phyloP scores from a whole-genome alignment of 2,888 invertebrate genomes.

The Tachina fera region DNA sequence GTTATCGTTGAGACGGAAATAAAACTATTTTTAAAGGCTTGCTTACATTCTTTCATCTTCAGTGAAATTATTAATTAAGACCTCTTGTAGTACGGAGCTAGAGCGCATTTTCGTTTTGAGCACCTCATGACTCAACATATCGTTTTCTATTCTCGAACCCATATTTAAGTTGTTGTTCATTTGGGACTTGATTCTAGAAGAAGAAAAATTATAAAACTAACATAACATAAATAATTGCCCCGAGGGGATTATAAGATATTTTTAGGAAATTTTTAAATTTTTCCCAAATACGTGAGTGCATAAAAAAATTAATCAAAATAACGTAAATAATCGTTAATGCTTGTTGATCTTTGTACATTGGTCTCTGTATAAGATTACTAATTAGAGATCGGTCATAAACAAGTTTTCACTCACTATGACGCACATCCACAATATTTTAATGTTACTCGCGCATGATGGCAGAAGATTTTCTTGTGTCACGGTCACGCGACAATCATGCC shows the following conservation, averaged over 20 bases:
- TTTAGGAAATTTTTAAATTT: no score
- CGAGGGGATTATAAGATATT: background rate
- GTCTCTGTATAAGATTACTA: no score
- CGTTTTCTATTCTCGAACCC: constrained; percentile 76
- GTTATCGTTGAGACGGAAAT: background rate
- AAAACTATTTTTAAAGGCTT: background rate
- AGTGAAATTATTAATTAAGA: constrained; percentile 78
- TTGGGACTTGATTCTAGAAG: constrained; percentile 78
- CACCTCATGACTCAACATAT: constrained; percentile 75
- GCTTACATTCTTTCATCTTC: constrained; percentile 77
- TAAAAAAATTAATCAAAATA: no score
- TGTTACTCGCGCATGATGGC: no score
- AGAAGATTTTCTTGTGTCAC: no score
- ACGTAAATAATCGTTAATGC: no score
- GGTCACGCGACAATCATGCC: no score
- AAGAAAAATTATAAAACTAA: background rate
- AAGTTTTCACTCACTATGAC: no score
- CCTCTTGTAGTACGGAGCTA: constrained; percentile 76
- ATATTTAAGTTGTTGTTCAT: constrained; percentile 78
- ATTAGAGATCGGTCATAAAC: no score
- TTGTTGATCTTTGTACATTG: no score
- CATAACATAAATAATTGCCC: background rate
- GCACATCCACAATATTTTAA: no score
- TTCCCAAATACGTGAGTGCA: no score
- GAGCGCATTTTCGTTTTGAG: constrained; percentile 76